Conservation (phyloP, 2,888 invertebrate genomes). For the Nasonovia ribisnigri region DNA sequence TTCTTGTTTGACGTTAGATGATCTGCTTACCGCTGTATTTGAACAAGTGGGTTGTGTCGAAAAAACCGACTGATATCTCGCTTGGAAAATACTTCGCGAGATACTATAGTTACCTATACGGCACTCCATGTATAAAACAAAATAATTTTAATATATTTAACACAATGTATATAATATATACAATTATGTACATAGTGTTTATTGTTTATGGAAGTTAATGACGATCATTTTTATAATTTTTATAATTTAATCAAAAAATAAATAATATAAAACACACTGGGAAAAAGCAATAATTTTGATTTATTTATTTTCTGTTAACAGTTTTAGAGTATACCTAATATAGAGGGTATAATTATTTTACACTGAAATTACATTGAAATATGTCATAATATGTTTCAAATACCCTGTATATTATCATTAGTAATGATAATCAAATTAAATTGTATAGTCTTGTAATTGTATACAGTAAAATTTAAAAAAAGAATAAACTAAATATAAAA, state of each 20-base stretch:
- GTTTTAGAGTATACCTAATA: no score
- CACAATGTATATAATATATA: neutral
- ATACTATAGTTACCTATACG: neutral
- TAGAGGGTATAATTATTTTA: neutral
- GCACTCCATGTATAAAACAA: neutral
- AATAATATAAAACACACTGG: neutral
- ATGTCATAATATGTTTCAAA: neutral
- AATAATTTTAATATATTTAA: neutral
- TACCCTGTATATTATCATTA: neutral
- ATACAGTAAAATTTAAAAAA: neutral
- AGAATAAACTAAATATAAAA: neutral
- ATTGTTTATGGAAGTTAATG: neutral
- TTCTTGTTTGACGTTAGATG: neutral
- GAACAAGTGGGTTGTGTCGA: neutral
- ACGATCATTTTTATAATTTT: neutral
- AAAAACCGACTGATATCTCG: neutral
- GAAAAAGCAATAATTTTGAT: neutral
- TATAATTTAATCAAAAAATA: neutral
- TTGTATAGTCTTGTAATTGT: neutral
- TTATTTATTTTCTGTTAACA: no score
- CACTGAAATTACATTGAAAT: neutral
- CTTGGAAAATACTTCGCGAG: neutral
- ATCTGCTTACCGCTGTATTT: neutral
- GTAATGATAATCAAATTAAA: neutral
- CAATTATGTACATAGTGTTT: neutral